These are phyloP conservation scores for Hipparchia sbordonii DNA, from an alignment of 2,888 invertebrate species.

Conservation along the genomic window DNA sequence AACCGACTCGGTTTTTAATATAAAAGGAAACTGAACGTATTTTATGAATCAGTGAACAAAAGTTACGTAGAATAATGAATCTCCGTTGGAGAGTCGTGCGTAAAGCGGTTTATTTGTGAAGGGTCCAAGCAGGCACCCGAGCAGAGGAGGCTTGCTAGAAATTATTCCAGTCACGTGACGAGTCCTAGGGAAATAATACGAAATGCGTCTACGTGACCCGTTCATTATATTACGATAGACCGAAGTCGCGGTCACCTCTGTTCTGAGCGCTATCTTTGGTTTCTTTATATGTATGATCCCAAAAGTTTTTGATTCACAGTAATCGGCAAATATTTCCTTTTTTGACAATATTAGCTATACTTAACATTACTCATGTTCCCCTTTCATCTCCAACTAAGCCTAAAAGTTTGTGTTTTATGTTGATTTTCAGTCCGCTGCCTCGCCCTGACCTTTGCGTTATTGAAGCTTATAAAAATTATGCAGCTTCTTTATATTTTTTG, in stretches of 20 bases:
- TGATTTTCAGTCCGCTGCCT: too few species aligned
- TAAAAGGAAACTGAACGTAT: constrained; percentile 40
- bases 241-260: constrained; percentile 64
- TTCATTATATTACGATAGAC: constrained; percentile 76
- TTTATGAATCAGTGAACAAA: constrained; percentile 62
- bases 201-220: constrained; percentile 83
- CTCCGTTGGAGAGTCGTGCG: constrained; percentile 78
- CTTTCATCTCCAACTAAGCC: too few species aligned
- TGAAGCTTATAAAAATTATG: too few species aligned
- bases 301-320: background rate
- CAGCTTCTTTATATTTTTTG: too few species aligned
- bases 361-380: background rate
- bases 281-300: constrained; percentile 31
- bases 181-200: constrained; percentile 83
- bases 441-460: too few species aligned
- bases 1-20: constrained; percentile 21
- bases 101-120: constrained; percentile 82
- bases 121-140: constrained; percentile 70
- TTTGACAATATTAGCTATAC: background rate
- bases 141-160: constrained; percentile 60
- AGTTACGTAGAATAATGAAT: constrained; percentile 78
- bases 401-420: too few species aligned
- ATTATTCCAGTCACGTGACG: constrained; percentile 80
- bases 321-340: background rate
- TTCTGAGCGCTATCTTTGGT: constrained; percentile 44